A percentile compares a stretch with the other conserved stretches of the same genome.
phyloP scores from a whole-genome alignment of 2,113 vertebrate species.

The Cyprinodon brontotheroides region DNA sequence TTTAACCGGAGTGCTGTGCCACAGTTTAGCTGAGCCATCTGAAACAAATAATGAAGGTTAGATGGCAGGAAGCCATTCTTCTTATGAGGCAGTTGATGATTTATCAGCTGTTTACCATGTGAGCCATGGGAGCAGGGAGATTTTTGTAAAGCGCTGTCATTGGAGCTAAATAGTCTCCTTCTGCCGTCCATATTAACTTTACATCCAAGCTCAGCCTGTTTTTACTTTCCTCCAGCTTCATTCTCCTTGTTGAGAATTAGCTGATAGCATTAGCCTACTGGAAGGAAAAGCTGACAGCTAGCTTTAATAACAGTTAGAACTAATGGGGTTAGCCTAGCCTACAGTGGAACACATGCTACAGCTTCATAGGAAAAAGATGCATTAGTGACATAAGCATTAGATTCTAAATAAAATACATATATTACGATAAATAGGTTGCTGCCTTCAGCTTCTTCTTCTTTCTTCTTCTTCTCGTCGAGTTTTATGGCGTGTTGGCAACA shows the following conservation, averaged over 20 bases:
- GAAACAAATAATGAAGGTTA: conserved; percentile 8
- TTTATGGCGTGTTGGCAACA: no score
- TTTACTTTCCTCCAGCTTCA: not conserved
- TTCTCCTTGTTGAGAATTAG: not conserved
- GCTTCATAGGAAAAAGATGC: no score
- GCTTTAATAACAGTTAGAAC: not conserved
- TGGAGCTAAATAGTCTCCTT: not conserved
- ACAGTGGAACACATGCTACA: no score
- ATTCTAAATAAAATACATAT: no score
- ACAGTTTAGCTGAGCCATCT: conserved; percentile 27
- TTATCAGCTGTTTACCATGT: conserved; percentile 31
- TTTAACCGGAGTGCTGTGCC: conserved; percentile 62
- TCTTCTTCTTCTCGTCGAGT: no score
- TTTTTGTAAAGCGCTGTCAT: not conserved
- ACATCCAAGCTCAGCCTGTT: not conserved
- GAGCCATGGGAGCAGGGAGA: not conserved
- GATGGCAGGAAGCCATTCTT: not conserved
- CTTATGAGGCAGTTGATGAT: not conserved
- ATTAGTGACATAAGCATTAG: no score
- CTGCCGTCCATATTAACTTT: conserved; percentile 40
- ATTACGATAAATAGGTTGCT: no score
- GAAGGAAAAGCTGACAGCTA: not conserved
- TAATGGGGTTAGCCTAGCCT: not conserved
- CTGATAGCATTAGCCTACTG: not conserved
- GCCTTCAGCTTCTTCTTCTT: no score